A percentile compares a stretch with the other conserved stretches of the same genome.
Conservation (phyloP, 2,888 invertebrate genomes). For the Acleris cristana region DNA sequence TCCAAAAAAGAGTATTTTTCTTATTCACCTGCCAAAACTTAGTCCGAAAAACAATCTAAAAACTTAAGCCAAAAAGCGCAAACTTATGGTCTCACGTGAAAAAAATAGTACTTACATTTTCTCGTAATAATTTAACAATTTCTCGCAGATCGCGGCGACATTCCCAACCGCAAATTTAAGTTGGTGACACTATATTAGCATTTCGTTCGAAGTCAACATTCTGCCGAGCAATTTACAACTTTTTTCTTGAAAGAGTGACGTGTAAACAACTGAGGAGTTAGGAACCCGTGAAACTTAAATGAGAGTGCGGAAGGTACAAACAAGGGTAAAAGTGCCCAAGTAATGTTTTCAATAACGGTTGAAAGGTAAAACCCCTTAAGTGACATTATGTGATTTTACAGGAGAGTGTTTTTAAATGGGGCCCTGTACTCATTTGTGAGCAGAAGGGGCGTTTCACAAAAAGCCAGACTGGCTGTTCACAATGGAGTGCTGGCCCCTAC, state of each 20-base stretch:
- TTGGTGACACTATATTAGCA: constrained; percentile 11
- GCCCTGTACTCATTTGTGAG: too few relatives aligned
- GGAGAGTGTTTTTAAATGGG: too few relatives aligned
- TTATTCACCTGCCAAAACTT: constrained; percentile 11
- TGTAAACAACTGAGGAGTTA: constrained; percentile 19
- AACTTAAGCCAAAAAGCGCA: background rate
- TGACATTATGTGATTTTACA: too few relatives aligned
- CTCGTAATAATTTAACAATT: background rate
- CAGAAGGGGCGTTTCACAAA: too few relatives aligned
- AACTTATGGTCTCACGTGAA: background rate
- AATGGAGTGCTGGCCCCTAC: too few relatives aligned
- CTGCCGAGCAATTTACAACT: constrained; percentile 25
- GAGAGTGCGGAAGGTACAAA: background rate
- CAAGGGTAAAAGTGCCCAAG: too few relatives aligned
- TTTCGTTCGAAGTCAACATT: constrained; percentile 7
- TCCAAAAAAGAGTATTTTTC: background rate
- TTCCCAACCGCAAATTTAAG: constrained; percentile 2
- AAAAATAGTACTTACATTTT: background rate
- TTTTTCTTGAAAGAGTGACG: constrained; percentile 15
- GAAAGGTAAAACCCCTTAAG: too few relatives aligned
- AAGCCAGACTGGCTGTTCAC: too few relatives aligned
- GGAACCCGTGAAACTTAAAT: constrained; percentile 21
- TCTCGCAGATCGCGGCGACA: background rate
- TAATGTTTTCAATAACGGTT: too few relatives aligned
- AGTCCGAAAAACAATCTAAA: background rate